Base-by-base conservation (phyloP, 2,797 vertebrate genomes). In the Acrocephalus scirpaceus region DNA sequence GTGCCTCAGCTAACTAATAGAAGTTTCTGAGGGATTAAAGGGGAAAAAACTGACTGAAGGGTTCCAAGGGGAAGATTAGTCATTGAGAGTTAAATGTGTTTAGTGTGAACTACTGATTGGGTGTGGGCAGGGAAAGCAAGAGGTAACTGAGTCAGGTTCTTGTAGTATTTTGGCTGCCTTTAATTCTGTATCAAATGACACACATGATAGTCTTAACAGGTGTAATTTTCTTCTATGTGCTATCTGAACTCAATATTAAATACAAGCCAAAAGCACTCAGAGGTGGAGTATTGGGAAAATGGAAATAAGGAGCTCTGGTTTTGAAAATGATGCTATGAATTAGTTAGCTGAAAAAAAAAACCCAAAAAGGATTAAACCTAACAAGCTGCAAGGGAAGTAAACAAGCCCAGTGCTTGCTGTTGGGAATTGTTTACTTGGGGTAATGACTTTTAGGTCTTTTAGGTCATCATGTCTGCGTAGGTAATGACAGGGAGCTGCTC, bases 281-380 rank as follows among this genome's bases (percentile, higher is more conserved):
- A 1, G 0, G 7, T 38, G 20, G n/a, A 51, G 26, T 20, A 18
- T 3, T 36, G 34, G n/a, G 50, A 53, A 71, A 44, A 45, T 1
- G 11, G 29, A 67, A 73, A 36, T 16, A 53, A 47, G 27, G 4
- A 58, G 11, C 5, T 90, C 81, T 27, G 5, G 7, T 61, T 86
- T 85, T 48, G 38, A 76, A 89, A 79, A 25, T 38, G 34, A 36
- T 79, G 23, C 4, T 80, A 15, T 65, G 85, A 90, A 89, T 77
- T 57, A 50, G 57, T 74, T 77, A 71, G 23, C 13, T 18, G 21
- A 32, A 34, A 29, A 47, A 47, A 30, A 10, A 8, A 36, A 34
- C 5, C 11, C 10, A 2, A 7, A 42, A 57, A 48, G 2, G 10
- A 80, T 83, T 80, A 87, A 82, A 30, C 42, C 11, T 61, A 79